Evolutionary conservation across 2,113 vertebrate genomes (phyloP).

Genomic region (Machaerirhynchus nigripectus): DNA sequence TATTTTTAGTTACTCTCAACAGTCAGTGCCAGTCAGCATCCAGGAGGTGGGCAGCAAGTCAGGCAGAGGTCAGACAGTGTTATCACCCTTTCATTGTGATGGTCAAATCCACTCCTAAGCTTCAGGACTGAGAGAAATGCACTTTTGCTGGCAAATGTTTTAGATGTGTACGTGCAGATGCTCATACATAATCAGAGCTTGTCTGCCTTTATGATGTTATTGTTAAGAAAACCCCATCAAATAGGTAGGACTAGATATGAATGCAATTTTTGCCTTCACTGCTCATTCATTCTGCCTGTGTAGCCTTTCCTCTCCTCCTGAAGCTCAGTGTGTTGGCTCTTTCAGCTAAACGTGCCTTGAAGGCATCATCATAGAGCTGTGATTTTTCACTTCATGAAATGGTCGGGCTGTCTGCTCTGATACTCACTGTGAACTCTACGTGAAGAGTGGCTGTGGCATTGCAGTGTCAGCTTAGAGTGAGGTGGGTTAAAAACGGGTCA

Average conservation of each 20-base stretch:
- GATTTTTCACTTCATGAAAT: background rate
- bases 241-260: slow-evolving; percentile 16
- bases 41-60: slow-evolving; percentile 72
- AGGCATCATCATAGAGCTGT: background rate
- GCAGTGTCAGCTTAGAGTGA: background rate
- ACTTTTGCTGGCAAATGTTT: slow-evolving; percentile 84
- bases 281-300: background rate
- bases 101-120: slow-evolving; percentile 86
- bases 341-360: background rate
- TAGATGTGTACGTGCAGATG: slow-evolving; percentile 60
- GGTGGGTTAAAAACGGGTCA: background rate
- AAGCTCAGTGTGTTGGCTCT: background rate
- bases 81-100: slow-evolving; percentile 84
- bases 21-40: slow-evolving; percentile 68
- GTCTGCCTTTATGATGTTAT: background rate
- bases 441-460: background rate
- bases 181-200: slow-evolving; percentile 56
- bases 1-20: slow-evolving; percentile 57
- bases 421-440: background rate
- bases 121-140: slow-evolving; percentile 83
- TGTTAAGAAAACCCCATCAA: background rate
- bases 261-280: slow-evolving; percentile 18
- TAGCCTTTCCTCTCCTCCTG: background rate
- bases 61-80: slow-evolving; percentile 81
- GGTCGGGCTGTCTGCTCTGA: background rate